phyloP scores from a whole-genome alignment of 2,797 vertebrate species.

The Sebastes miniatus region DNA sequence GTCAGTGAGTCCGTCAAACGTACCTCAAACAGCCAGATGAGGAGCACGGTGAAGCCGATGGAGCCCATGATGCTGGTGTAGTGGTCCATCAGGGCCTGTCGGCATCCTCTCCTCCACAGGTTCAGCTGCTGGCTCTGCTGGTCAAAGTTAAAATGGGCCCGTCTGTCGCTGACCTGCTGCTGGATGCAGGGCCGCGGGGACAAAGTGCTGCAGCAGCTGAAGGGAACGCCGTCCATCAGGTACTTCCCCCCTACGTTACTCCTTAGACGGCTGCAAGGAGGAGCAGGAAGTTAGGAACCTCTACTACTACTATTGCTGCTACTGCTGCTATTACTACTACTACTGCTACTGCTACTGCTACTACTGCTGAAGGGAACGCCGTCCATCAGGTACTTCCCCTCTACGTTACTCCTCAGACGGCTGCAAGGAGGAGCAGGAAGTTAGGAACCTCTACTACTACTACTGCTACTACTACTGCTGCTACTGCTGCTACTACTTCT shows the following conservation, averaged over 20 bases:
- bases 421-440: not conserved
- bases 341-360: not conserved
- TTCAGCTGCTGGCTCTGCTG: conserved; percentile 84
- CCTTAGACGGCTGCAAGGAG: conserved; percentile 79
- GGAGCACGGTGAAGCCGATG: conserved; percentile 82
- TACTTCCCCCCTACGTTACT: conserved; percentile 87
- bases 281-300: not conserved
- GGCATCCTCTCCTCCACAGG: conserved; percentile 87
- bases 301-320: not conserved
- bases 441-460: no score
- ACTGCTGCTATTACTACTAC: not conserved
- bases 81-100: conserved; percentile 85
- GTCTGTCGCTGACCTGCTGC: conserved; percentile 84
- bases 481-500: accelerated
- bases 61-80: conserved; percentile 86
- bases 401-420: not conserved
- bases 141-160: conserved; percentile 84
- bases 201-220: conserved; percentile 90
- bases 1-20: not conserved
- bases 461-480: no score
- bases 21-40: conserved; percentile 90
- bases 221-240: conserved; percentile 87
- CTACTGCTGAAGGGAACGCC: no score
- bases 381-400: not conserved
- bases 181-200: conserved; percentile 91